Base-by-base conservation (phyloP, 2,888 invertebrate genomes). In the Uropetala carovei region DNA sequence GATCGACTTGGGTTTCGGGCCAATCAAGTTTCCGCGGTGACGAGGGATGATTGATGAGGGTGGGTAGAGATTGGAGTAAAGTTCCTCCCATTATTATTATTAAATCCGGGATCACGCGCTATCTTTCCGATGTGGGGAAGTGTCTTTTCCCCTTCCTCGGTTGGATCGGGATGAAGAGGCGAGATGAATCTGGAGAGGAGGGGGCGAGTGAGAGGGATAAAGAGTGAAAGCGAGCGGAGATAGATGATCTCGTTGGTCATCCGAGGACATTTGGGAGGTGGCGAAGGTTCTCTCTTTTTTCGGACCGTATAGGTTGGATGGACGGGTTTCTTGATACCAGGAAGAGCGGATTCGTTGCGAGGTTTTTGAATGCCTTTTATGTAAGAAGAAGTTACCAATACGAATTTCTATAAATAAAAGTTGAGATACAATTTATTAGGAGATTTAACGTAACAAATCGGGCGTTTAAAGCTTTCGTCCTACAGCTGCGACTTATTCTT, bases 21-120 rank as follows among this genome's bases (percentile, higher is more conserved):
- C 5, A 43, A 75, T 22, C 75, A 75, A 18, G 22, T 75, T 75
- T 75, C 13, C 11, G 75, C 27, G 22, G 75, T 75, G 75, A 75
- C 75, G 75, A 75, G 75, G 27, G 27, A 75, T 75, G 75, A 75
- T 75, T 22, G 75, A 75, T 75, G 75, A 27, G 75, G 22, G 11
- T 75, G 8, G 11, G 27, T 22, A 27, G 10, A 27, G 43, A 43
- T 43, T 43, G 43, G 43, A 43, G 43, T 43, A 43, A 43, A 43
- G 43, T 27, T 75, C 75, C 27, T 75, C 75, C 75, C 27, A 27
- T 75, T 27, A 75, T 75, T 75, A 75, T 27, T 22, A 75, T 75
- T 27, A 75, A 75, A 75, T 22, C 22, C 75, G 18, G 0, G 18
- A 68, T 68, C 68, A 18, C 22, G 27, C 13, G 4, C 22, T 5